phyloP scores from a whole-genome alignment of 2,888 invertebrate genomes.

The Lucinisca nassula region DNA sequence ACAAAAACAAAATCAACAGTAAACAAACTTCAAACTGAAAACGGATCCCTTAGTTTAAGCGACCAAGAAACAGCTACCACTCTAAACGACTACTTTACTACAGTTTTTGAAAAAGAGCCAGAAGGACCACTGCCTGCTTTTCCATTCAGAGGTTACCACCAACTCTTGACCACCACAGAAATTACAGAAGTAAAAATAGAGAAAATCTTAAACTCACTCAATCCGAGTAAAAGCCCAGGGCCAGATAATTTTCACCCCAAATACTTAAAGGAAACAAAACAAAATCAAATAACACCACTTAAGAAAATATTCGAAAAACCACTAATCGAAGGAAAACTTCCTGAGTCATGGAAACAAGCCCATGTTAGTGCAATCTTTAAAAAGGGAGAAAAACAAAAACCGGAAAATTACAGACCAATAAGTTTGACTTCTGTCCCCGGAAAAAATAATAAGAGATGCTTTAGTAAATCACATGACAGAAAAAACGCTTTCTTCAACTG shows the following conservation, averaged over 20 bases:
- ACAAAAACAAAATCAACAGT: conserved; percentile 1
- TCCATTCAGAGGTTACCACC: neutral
- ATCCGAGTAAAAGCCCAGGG: neutral
- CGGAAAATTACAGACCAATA: too few relatives aligned
- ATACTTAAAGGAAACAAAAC: neutral
- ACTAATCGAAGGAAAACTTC: neutral
- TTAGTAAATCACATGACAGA: neutral
- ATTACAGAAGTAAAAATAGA: neutral
- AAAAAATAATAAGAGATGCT: neutral
- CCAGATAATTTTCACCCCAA: conserved; percentile 7
- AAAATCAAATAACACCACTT: neutral
- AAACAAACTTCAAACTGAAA: neutral
- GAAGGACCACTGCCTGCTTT: neutral
- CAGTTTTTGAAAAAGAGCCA: neutral
- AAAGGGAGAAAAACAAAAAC: too few relatives aligned
- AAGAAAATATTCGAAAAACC: neutral
- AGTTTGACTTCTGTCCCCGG: neutral
- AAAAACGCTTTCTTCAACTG: neutral
- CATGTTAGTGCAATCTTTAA: neutral
- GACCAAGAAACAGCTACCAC: conserved; percentile 7
- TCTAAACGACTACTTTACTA: neutral
- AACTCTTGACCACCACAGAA: neutral
- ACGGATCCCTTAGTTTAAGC: neutral
- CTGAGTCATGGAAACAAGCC: neutral
- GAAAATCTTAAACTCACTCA: neutral